Evolutionary conservation across 2,888 invertebrate genomes (phyloP).

Genomic region (Morpho helenor): DNA sequence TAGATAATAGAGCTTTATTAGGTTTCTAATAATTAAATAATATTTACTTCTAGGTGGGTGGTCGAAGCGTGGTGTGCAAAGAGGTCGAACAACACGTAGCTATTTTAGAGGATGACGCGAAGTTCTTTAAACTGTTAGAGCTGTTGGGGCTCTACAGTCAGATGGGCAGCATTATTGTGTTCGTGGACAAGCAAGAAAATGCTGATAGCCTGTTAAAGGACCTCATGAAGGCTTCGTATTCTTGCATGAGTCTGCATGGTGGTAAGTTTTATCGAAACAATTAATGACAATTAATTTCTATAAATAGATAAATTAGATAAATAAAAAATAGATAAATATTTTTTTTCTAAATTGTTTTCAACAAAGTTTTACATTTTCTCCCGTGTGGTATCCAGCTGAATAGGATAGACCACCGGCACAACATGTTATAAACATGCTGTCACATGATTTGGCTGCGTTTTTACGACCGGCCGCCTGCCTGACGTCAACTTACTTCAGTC

Average conservation of each 20-base stretch:
- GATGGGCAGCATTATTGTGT: slow-evolving; percentile 95
- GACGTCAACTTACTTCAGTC: no score
- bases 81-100: slow-evolving; percentile 98
- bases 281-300: neutral
- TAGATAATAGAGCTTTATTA: no score
- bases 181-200: slow-evolving; percentile 99
- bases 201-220: slow-evolving; percentile 96
- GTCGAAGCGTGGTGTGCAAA: slow-evolving; percentile 97
- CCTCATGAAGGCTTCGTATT: slow-evolving; percentile 97
- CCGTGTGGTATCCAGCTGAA: no score
- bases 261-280: slow-evolving; percentile 62
- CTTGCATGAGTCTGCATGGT: slow-evolving; percentile 98
- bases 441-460: no score
- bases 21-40: no score
- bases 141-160: slow-evolving; percentile 97
- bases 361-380: no score
- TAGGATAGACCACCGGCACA: no score
- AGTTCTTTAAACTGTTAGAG: slow-evolving; percentile 97
- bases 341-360: no score
- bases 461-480: no score
- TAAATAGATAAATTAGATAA: neutral
- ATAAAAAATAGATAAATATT: no score
- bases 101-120: slow-evolving; percentile 96
- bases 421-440: no score
- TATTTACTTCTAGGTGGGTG: slow-evolving; percentile 84